Conservation (phyloP, 2,113 vertebrate species). For the Petrocephalus zakoni region DNA sequence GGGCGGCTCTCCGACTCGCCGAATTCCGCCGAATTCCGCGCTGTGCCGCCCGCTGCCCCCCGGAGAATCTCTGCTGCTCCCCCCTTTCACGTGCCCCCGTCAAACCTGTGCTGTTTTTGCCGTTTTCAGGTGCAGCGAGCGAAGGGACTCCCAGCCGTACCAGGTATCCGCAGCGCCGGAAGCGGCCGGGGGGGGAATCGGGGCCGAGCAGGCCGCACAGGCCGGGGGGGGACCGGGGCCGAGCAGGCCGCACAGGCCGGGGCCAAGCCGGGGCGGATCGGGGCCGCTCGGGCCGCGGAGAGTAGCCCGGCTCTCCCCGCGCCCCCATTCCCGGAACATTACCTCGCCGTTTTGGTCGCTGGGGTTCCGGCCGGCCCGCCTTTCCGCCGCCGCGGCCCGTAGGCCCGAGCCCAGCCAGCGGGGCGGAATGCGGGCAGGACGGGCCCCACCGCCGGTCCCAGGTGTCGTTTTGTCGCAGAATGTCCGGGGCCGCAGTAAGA, state of each 20-base stretch:
- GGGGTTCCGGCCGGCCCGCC: too few relatives aligned
- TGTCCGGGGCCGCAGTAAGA: background rate
- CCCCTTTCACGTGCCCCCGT: background rate
- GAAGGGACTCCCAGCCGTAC: conserved; percentile 95
- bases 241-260: too few relatives aligned
- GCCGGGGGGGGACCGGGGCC: too few relatives aligned
- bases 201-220: conserved; percentile 47
- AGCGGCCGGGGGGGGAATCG: background rate
- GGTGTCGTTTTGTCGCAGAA: background rate
- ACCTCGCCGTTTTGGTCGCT: too few relatives aligned
- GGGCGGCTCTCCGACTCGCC: background rate
- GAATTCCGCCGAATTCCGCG: background rate
- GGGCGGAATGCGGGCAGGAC: too few relatives aligned
- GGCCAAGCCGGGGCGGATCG: too few relatives aligned
- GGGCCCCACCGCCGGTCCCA: too few relatives aligned
- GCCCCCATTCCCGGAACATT: too few relatives aligned
- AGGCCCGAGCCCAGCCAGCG: too few relatives aligned
- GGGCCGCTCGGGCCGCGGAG: too few relatives aligned
- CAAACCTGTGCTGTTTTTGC: conserved; percentile 18
- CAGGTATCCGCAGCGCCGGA: conserved; percentile 66
- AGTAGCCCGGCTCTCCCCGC: too few relatives aligned
- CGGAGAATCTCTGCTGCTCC: background rate
- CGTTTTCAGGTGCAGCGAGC: conserved; percentile 86
- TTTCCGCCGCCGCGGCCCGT: too few relatives aligned
- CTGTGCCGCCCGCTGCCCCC: background rate